Percentiles rank a stretch among this genome's conserved stretches.
Evolutionary conservation across 2,888 invertebrate species (phyloP).

Genomic region (Lithosia quadra): DNA sequence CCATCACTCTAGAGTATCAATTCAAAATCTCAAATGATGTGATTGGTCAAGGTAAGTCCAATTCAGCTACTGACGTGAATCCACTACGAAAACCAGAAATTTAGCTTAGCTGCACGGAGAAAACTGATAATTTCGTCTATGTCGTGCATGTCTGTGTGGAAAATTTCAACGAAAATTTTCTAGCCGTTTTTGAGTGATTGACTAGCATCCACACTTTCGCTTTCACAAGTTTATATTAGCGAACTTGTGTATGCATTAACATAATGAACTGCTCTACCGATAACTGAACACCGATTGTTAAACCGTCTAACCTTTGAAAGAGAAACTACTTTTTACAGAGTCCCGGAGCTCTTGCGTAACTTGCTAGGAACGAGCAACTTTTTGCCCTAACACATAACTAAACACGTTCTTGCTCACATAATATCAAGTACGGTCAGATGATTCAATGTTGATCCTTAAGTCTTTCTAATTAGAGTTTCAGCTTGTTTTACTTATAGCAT

Average conservation of each 20-base stretch:
- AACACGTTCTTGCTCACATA: constrained; percentile 59
- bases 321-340: constrained; percentile 78
- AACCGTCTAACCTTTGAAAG: constrained; percentile 80
- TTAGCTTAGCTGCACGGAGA: too few species aligned
- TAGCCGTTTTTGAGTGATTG: background rate
- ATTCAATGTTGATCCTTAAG: constrained; percentile 25
- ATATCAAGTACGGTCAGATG: constrained; percentile 8
- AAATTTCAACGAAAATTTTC: too few species aligned
- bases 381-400: constrained; percentile 71
- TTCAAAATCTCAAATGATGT: too few species aligned
- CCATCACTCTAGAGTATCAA: too few species aligned
- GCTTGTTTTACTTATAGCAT: background rate
- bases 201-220: background rate
- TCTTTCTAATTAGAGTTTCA: background rate
- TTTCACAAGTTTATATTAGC: background rate
- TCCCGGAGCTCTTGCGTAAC: constrained; percentile 81
- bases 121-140: too few species aligned
- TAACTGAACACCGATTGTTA: constrained; percentile 64
- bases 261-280: background rate
- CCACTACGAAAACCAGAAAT: too few species aligned
- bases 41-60: too few species aligned
- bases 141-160: too few species aligned
- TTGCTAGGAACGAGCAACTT: constrained; percentile 68
- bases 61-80: too few species aligned
- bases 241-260: background rate